Evolutionary conservation across 2,797 vertebrate species (phyloP), one percentile per base, ranked within the genome.

Genomic region (Alca torda): DNA sequence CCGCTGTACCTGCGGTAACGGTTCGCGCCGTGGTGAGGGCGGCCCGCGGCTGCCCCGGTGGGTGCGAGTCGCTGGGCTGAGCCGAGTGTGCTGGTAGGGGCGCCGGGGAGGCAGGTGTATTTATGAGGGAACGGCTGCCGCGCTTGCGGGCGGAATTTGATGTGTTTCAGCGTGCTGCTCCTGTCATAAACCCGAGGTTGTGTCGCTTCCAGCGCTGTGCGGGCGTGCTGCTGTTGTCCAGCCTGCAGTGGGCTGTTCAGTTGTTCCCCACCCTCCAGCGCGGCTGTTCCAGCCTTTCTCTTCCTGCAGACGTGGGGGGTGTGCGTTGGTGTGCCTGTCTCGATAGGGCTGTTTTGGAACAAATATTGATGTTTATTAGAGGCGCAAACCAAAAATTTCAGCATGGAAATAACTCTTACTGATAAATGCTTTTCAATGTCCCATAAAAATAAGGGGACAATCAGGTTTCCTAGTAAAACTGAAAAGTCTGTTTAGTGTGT

Each of bases 61-160:
- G 0, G 46, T 9, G n/a, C 28, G 2, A 4, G 24, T 24, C 35
- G 0, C 39, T 12, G 51, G 21, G 7, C 56, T 20, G 56, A 18
- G 1, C 63, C 18, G 23, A 9, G 0, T 20, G 14, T 2, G 41
- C 21, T 17, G 6, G 6, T 2, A 6, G 68, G 28, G 20, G 39
- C 9, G 23, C 35, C 0, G 41, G 67, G 24, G 11, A 18, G 11
- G 48, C 1, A 1, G 30, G 26, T 37, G 64, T 31, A 45, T 53
- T 25, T 28, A 0, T 1, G 2, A 8, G 15, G 76, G 51, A 43
- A 2, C 6, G 1, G 60, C n/a, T 8, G 54, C 57, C 1, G 63
- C 15, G 0, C 8, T 17, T 0, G 48, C 3, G 39, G 17, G 10
- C 56, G 0, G 46, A 6, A 39, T 9, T 59, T 1, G 1, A 3